Conservation (phyloP, 2,888 invertebrate species). For the Trachelus troglodyta region DNA sequence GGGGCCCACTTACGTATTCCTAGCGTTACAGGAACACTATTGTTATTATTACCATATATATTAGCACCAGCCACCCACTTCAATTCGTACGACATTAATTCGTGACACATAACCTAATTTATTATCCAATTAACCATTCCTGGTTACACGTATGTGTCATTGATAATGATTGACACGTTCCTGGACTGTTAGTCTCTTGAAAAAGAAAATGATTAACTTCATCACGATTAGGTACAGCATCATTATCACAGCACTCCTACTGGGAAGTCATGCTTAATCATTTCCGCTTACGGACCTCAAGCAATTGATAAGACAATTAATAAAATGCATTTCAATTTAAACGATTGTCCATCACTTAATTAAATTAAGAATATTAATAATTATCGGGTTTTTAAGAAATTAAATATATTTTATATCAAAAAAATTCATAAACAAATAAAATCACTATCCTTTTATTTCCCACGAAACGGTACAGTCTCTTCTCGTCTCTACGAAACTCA, state of each 20-base stretch:
- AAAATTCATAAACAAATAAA: neutral
- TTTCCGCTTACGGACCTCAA: neutral
- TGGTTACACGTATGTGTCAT: neutral
- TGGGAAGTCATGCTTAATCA: neutral
- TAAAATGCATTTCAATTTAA: neutral
- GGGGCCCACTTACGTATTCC: neutral
- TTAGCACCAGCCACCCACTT: neutral
- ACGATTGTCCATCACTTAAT: neutral
- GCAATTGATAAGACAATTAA: neutral
- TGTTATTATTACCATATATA: neutral
- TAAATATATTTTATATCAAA: neutral
- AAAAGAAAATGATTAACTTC: neutral
- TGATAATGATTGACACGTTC: neutral
- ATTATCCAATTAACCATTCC: neutral
- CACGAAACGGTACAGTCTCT: slow-evolving; percentile 23
- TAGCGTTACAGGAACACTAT: neutral
- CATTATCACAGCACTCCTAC: neutral
- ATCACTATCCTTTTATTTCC: slow-evolving; percentile 24
- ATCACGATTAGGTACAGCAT: neutral
- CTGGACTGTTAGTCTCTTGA: neutral
- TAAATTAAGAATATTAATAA: neutral
- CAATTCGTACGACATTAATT: neutral
- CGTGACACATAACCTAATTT: neutral
- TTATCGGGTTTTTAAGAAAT: neutral
- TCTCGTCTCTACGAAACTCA: slow-evolving; percentile 27